Base-by-base conservation (phyloP, 2,888 invertebrate species). In the Cinara cedri region DNA sequence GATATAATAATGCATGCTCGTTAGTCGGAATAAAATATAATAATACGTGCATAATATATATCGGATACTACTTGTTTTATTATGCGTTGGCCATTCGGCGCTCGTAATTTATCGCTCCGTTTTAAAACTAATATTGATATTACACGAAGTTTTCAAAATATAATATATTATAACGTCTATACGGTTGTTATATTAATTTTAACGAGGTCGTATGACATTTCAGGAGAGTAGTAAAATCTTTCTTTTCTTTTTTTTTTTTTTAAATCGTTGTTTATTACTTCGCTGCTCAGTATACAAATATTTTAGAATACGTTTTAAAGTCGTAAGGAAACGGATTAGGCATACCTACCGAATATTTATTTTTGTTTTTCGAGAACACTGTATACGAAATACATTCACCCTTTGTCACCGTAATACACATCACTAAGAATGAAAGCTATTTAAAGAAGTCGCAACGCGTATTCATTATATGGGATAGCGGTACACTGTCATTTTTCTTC, bases 281-380 rank as follows among this genome's bases (percentile, higher is more conserved):
- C n/a, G n/a, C n/a, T n/a, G n/a, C n/a, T 16, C 54, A 16, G 21
- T 62, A 70, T 70, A 62, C 60, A 78, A 70, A 70, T 70, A 60
- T 62, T 60, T 70, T 49, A 70, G 16, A 68, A 62, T 60, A 51
- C 51, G 57, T 60, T 44, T 14, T 24, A 16, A 49, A 66, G 42
- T 49, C 42, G 68, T 60, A 68, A 24, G 57, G 26, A 63, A 72
- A 74, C 16, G 68, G 70, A 78, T 78, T 78, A 68, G 34, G 66
- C 6, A 34, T 34, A n/a, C 34, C 34, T 51, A 68, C 60, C 60
- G 21, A 78, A 49, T 78, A 70, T 68, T 78, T 78, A 78, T 78
- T 78, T 78, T 78, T 78, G 51, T 78, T 78, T 78, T 78, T 78
- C 34, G 51, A 42, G 34, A 78, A 68, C 51, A 78, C 70, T 63